These are phyloP conservation scores for Arctocebus calabarensis DNA, from an alignment of 2,797 vertebrate genomes.

Conservation along the genomic window DNA sequence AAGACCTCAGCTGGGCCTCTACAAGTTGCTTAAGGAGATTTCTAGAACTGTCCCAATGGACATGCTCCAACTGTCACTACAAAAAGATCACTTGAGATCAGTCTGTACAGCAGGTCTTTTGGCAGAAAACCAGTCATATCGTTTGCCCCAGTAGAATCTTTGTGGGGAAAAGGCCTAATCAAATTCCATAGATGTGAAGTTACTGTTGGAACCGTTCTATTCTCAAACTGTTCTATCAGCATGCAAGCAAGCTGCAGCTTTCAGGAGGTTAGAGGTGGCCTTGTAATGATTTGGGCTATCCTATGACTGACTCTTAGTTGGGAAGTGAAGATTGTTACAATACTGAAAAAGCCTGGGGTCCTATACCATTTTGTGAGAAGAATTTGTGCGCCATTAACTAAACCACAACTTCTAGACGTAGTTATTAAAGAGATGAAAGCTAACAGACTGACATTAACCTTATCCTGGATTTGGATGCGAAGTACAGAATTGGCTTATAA, in stretches of 20 bases:
- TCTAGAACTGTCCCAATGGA: slow-evolving; percentile 51
- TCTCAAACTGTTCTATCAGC: neutral
- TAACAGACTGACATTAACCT: neutral
- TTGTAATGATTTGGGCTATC: neutral
- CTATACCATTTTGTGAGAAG: neutral
- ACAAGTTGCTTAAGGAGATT: slow-evolving; percentile 46
- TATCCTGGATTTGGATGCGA: neutral
- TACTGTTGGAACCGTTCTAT: slow-evolving; percentile 9
- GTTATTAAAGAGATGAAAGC: neutral
- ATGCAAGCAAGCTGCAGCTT: neutral
- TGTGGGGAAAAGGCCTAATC: slow-evolving; percentile 39
- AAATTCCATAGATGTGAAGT: slow-evolving; percentile 36
- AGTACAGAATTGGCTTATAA: neutral
- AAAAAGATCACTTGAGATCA: slow-evolving; percentile 47
- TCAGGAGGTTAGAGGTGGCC: neutral
- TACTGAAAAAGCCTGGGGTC: neutral
- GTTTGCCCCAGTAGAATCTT: slow-evolving; percentile 46
- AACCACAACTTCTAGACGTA: slow-evolving; percentile 2
- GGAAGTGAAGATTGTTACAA: slow-evolving; percentile 17
- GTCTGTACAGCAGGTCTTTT: slow-evolving; percentile 6
- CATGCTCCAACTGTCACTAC: slow-evolving; percentile 54
- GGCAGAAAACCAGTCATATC: slow-evolving; percentile 48
- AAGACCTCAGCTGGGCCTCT: slow-evolving; percentile 11
- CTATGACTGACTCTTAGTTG: neutral
- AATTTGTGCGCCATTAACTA: neutral